Percentiles rank a stretch among this genome's conserved stretches.
phyloP scores from a whole-genome alignment of 92 coral and sea anemone species.

The Phenganax stokvisi region DNA sequence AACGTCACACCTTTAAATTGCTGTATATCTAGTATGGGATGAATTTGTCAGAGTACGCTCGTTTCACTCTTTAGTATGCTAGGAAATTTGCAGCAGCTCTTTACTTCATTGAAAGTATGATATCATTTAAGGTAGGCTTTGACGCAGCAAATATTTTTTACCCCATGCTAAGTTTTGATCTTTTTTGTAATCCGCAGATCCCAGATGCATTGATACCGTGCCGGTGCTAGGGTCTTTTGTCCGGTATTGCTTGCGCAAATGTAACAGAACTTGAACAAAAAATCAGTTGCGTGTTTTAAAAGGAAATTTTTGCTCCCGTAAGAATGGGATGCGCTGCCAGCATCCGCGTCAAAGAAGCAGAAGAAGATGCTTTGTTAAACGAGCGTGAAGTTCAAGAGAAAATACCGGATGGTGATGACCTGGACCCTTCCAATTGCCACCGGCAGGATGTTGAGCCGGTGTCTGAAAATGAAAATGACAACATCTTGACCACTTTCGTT shows the following conservation, averaged over 20 bases:
- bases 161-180: background rate
- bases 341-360: background rate
- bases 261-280: background rate
- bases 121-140: no score
- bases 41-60: no score
- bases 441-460: constrained; percentile 13
- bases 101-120: no score
- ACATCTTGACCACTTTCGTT: background rate
- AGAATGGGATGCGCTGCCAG: constrained; percentile 28
- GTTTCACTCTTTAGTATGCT: no score
- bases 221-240: constrained; percentile 5
- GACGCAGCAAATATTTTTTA: background rate
- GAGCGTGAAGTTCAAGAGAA: background rate
- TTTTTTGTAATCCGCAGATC: background rate
- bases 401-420: background rate
- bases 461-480: background rate
- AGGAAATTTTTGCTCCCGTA: background rate
- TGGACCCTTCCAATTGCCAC: constrained; percentile 4
- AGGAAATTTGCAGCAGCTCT: no score
- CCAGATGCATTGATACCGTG: background rate
- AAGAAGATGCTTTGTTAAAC: background rate
- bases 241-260: background rate
- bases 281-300: background rate
- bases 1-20: no score
- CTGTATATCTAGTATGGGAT: no score